Conservation (phyloP, 2,888 invertebrate genomes). For the Dynastes tityus region DNA sequence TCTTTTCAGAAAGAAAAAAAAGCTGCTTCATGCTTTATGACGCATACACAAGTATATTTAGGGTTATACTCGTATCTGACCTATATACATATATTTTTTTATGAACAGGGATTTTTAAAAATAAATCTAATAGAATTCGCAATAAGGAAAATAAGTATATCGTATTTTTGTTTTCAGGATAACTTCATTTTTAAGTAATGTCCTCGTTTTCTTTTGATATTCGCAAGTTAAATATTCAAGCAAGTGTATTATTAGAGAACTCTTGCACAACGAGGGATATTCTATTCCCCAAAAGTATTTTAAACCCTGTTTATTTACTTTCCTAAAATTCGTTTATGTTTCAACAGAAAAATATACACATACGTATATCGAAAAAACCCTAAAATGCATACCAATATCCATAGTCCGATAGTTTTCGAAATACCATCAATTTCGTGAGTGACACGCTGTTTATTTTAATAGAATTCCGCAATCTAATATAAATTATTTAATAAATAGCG, state of each 20-base stretch:
- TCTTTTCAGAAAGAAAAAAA: slow-evolving; percentile 27
- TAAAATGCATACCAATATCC: not conserved
- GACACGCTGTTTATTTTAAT: slow-evolving; percentile 28
- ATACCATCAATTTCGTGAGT: slow-evolving; percentile 5
- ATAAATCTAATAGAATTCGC: slow-evolving; percentile 2
- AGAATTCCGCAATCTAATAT: slow-evolving; percentile 30
- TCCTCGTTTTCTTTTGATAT: slow-evolving; percentile 1
- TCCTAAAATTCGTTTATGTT: slow-evolving; percentile 3
- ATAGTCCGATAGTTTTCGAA: slow-evolving; percentile 17
- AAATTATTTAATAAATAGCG: slow-evolving; percentile 16
- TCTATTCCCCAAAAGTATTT: not conserved
- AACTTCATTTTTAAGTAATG: not conserved
- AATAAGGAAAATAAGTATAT: not conserved
- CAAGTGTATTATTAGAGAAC: not conserved
- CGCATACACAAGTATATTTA: slow-evolving; percentile 4
- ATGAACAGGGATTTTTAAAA: not conserved
- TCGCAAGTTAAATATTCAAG: slow-evolving; percentile 1
- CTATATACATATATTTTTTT: slow-evolving; percentile 13
- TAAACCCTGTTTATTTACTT: slow-evolving; percentile 6
- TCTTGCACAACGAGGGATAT: not conserved
- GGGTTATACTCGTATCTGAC: slow-evolving; percentile 14
- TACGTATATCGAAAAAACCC: not conserved
- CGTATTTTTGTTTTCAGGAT: not conserved
- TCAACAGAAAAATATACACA: not conserved
- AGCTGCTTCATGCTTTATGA: slow-evolving; percentile 4